Evolutionary conservation across 2,888 invertebrate species (phyloP).

Genomic region (Actias luna): DNA sequence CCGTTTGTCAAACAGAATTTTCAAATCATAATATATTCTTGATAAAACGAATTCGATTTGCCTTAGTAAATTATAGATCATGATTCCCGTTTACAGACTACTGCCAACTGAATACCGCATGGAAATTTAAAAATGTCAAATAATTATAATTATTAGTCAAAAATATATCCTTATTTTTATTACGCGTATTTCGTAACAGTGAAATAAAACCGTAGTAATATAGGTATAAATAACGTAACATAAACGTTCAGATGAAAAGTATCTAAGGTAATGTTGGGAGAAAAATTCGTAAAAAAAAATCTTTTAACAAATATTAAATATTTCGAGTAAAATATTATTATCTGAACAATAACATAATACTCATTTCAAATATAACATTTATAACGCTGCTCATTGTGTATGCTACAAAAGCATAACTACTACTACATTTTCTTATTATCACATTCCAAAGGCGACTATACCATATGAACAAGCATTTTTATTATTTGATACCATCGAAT

Average conservation of each 20-base stretch:
- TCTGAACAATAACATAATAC: constrained; percentile 9
- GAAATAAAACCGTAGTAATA: background rate
- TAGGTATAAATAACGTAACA: constrained; percentile 36
- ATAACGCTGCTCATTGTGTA: background rate
- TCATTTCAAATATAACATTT: background rate
- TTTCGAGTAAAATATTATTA: constrained; percentile 12
- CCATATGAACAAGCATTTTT: constrained; percentile 6
- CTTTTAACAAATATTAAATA: constrained; percentile 20
- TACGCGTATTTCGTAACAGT: background rate
- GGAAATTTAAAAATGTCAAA: background rate
- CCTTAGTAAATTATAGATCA: too few species aligned
- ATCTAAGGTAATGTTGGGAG: constrained; percentile 64
- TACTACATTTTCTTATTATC: background rate
- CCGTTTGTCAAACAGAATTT: background rate
- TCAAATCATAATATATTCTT: background rate
- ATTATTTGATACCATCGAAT: background rate
- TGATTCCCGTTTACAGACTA: too few species aligned
- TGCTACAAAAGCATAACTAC: background rate
- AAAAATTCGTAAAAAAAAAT: constrained; percentile 12
- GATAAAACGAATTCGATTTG: background rate
- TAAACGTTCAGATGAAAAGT: constrained; percentile 58
- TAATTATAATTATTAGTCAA: background rate
- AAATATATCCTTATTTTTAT: background rate
- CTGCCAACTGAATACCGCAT: too few species aligned
- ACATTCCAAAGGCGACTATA: constrained; percentile 5